phyloP scores from a whole-genome alignment of 2,888 invertebrate genomes.

The Meteorus cinctellus region DNA sequence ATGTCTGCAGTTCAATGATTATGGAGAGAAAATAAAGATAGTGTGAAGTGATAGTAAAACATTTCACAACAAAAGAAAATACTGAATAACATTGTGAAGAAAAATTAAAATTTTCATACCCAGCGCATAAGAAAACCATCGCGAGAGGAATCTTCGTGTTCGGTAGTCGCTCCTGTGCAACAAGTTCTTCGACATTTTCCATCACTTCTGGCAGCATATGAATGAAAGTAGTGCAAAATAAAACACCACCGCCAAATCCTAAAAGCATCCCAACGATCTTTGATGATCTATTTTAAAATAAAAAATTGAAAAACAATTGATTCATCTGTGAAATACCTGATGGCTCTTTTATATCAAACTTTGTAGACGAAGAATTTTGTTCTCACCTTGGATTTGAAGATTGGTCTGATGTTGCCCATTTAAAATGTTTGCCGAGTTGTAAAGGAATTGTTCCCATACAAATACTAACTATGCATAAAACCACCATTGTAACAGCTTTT shows the following conservation, averaged over 20 bases:
- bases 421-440: constrained; percentile 79
- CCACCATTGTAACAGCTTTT: constrained; percentile 86
- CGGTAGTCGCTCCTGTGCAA: constrained; percentile 73
- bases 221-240: constrained; percentile 86
- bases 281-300: constrained; percentile 57
- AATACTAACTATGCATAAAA: constrained; percentile 84
- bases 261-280: constrained; percentile 78
- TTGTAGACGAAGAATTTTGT: not conserved
- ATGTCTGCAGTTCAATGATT: not conserved
- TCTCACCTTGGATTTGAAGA: constrained; percentile 63
- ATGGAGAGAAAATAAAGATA: not conserved
- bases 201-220: constrained; percentile 87
- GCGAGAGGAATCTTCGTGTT: constrained; percentile 79
- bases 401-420: constrained; percentile 74
- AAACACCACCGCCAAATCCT: constrained; percentile 90
- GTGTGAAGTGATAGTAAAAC: not conserved
- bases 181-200: constrained; percentile 79
- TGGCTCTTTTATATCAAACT: no score
- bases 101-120: constrained; percentile 59
- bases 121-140: constrained; percentile 81
- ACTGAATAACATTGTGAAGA: not conserved
- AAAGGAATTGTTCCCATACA: constrained; percentile 85
- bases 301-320: constrained; percentile 2
- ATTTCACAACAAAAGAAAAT: not conserved
- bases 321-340: no score